Percentiles rank a stretch among this genome's conserved stretches.
phyloP scores from a whole-genome alignment of 1,140 invertebrate genomes.

The Dendrolimus punctatus region DNA sequence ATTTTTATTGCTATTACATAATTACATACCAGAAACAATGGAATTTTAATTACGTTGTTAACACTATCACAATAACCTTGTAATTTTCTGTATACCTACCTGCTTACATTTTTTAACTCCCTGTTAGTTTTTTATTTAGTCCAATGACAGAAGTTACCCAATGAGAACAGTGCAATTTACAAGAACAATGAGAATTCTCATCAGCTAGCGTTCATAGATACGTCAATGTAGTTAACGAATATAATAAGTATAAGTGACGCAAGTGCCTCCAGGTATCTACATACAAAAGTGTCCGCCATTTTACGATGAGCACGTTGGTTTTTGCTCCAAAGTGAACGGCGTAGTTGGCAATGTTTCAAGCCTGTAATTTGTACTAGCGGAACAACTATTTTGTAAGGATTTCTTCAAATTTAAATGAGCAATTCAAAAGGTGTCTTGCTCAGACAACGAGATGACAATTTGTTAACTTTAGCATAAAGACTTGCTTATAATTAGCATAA shows the following conservation, averaged over 20 bases:
- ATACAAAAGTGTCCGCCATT: conserved; percentile 39
- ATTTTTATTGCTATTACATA: too few species aligned
- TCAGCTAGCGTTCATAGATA: conserved; percentile 23
- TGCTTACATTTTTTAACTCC: too few species aligned
- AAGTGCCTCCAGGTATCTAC: conserved; percentile 1
- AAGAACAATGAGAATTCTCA: conserved; percentile 41
- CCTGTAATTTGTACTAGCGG: conserved; percentile 18
- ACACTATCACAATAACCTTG: too few species aligned
- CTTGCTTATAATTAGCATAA: too few species aligned
- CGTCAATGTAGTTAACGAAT: conserved; percentile 11
- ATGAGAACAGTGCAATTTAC: conserved; percentile 44
- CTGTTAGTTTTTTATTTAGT: conserved; percentile 5
- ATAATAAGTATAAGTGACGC: too few species aligned
- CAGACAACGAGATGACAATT: too few species aligned
- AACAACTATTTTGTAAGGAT: conserved; percentile 16
- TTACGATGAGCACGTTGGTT: conserved; percentile 43
- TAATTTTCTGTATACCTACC: too few species aligned
- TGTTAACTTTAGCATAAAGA: too few species aligned
- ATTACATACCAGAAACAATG: too few species aligned
- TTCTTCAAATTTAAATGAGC: conserved; percentile 10
- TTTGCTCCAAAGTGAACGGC: conserved; percentile 44
- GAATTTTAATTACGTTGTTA: too few species aligned
- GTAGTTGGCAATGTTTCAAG: conserved; percentile 19
- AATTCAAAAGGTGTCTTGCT: conserved; percentile 2
- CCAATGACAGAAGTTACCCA: conserved; percentile 34